Percentiles rank a stretch among this genome's conserved stretches.
Evolutionary conservation across 1,140 invertebrate species (phyloP).

Genomic region (Phthorimaea operculella): DNA sequence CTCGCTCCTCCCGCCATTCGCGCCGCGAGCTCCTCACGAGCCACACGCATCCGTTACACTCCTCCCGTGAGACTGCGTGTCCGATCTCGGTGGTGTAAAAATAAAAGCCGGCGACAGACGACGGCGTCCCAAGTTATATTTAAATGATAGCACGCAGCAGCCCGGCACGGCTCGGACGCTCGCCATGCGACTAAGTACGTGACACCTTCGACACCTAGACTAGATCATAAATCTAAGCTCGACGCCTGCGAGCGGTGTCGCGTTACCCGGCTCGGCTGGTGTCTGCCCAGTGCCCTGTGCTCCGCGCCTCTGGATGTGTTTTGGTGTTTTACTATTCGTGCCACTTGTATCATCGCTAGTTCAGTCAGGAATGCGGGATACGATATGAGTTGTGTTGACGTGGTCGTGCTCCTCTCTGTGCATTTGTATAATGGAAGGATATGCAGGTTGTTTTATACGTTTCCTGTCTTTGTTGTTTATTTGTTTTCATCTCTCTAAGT

Average conservation of each 20-base stretch:
- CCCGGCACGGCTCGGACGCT: conserved; percentile 40
- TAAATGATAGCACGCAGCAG: conserved; percentile 58
- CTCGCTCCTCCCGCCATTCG: conserved; percentile 35
- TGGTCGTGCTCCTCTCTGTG: conserved; percentile 19
- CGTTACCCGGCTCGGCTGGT: conserved; percentile 3
- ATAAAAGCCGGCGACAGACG: conserved; percentile 62
- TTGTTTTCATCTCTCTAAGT: conserved; percentile 9
- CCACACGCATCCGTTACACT: conserved; percentile 16
- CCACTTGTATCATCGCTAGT: not conserved
- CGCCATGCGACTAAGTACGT: conserved; percentile 63
- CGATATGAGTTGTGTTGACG: not conserved
- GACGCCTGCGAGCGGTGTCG: conserved; percentile 16
- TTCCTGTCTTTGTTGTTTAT: conserved; percentile 39
- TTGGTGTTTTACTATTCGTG: not conserved
- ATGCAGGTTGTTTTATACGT: conserved; percentile 35
- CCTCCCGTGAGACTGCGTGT: conserved; percentile 43
- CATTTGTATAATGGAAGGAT: conserved; percentile 31
- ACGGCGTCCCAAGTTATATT: conserved; percentile 59
- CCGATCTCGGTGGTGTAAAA: conserved; percentile 53
- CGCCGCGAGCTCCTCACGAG: conserved; percentile 25
- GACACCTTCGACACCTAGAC: conserved; percentile 34
- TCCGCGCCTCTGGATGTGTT: conserved; percentile 6
- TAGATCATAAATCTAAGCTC: conserved; percentile 34
- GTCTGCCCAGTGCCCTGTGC: conserved; percentile 4
- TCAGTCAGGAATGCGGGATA: not conserved